Evolutionary conservation across 2,888 invertebrate species (phyloP).

Genomic region (Xylocampa areola): DNA sequence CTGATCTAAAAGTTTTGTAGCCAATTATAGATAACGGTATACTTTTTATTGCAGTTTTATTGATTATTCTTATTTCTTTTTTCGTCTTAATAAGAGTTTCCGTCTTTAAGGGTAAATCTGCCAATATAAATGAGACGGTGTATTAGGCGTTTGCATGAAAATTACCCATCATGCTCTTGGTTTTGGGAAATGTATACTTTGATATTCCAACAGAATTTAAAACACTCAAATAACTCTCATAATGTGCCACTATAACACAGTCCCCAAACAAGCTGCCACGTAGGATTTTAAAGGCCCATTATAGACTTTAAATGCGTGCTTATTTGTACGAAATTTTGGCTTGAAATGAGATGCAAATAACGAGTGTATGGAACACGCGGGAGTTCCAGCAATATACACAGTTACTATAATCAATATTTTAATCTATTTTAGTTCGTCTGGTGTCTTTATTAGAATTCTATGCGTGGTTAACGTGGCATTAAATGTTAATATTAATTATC

Average conservation of each 20-base stretch:
- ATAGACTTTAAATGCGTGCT: constrained; percentile 20
- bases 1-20: too few species aligned
- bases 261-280: constrained; percentile 21
- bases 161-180: too few species aligned
- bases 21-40: too few species aligned
- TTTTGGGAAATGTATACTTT: too few species aligned
- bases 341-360: constrained; percentile 46
- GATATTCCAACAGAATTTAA: constrained; percentile 13
- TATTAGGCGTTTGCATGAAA: too few species aligned
- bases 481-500: constrained; percentile 34
- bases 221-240: constrained; percentile 23
- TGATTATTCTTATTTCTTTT: too few species aligned
- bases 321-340: constrained; percentile 23
- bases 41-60: too few species aligned
- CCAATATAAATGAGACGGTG: too few species aligned
- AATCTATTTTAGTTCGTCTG: constrained; percentile 19
- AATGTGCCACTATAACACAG: constrained; percentile 10
- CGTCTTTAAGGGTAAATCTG: too few species aligned
- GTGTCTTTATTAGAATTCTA: constrained; percentile 12
- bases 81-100: too few species aligned
- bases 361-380: constrained; percentile 11
- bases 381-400: constrained; percentile 5
- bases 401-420: constrained; percentile 18
- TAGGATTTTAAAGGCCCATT: constrained; percentile 33
- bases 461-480: constrained; percentile 2